Evolutionary conservation across 2,113 vertebrate genomes (phyloP), one percentile per base, ranked within the genome.

Genomic region (Thalassarche chlororhynchos): DNA sequence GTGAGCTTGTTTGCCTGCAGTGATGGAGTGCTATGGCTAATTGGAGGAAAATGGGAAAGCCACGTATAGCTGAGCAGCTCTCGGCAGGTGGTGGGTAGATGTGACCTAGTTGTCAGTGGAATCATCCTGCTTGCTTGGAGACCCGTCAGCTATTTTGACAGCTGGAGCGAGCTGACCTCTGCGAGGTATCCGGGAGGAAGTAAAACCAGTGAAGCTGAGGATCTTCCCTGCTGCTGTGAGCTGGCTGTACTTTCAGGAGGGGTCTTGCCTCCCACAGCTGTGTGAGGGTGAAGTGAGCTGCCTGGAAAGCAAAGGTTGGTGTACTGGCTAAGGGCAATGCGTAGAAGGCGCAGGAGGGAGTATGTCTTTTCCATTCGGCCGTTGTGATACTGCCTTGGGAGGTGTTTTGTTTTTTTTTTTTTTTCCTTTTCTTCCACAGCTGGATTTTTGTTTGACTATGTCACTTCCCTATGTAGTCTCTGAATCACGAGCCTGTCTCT

Each of bases 81-180:
- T 11, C 94, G 2, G 96, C 92, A 87, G 97, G 97, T 77, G 88
- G 71, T 5, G 32, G 71, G 28, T 47, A 25, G 87, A 66, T 60
- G 83, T 97, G 97, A 97, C 97, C 97, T 97, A 80, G 38, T 95
- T 97, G 97, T 97, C 92, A 94, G 51, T 18, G 83, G 93, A 70
- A 96, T 96, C 74, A 65, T 57, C 68, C 70, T 2, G n/a, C 44
- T 68, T 14, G 55, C 69, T 57, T 12, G 3, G 74, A 90, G 76
- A 42, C n/a, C 94, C 12, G 1, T 34, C 82, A 91, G 96, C 93
- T 90, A 8, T 81, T 86, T 32, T 52, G 97, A 86, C 97, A 96
- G 97, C 92, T 92, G 92, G 75, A 82, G 80, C 3, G 40, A 46
- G 86, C 92, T 54, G 84, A 64, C 36, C 89, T 64, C 71, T 4